Base-by-base conservation (phyloP, 2,797 vertebrate species). In the Parambassis ranga region DNA sequence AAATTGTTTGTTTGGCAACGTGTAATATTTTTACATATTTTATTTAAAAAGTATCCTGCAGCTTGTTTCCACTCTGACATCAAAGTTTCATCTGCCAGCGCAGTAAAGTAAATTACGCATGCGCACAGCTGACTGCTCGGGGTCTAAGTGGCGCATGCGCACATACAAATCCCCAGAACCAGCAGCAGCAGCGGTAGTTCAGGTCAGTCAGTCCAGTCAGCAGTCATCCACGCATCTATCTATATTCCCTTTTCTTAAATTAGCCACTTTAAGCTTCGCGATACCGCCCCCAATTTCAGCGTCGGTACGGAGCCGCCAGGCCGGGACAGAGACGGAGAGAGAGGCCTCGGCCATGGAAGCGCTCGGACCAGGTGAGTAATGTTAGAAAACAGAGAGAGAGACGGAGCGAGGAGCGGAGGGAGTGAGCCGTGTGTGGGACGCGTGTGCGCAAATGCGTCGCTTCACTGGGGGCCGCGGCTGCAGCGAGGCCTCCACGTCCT, bases 271-370 rank as follows among this genome's bases (percentile, higher is more conserved):
- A 83, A 93, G 93, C 93, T 91, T 94, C 93, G 93, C 84, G 91
- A 94, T 94, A 94, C 93, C 93, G 93, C 93, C 93, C 91, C 93
- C 93, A 94, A 93, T 94, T 76, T 92, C 93, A 92, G 93, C 91
- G 88, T 92, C 93, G 93, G 93, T 93, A 94, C 93, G 93, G 93
- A 94, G 93, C 93, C 92, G 92, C 89, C 93, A 93, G 93, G 93
- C 93, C 93, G 93, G 93, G 93, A 94, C 93, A 92, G 93, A 94
- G 93, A 93, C 92, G 93, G 93, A 94, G 92, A 93, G 93, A 90
- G 93, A 94, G 92, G 92, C 92, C 91, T 91, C 93, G 93, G 95
- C 94, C 95, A 98, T 98, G 96, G 96, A 98, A 93, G 95, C 96
- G 86, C 92, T 97, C 94, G 96, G 96, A 96, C 96, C 96, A 88